Percentiles rank a stretch among this genome's conserved stretches.
These are phyloP conservation scores for Sceloporus tristichus DNA, from an alignment of 2,113 vertebrate genomes.

Conservation along the genomic window DNA sequence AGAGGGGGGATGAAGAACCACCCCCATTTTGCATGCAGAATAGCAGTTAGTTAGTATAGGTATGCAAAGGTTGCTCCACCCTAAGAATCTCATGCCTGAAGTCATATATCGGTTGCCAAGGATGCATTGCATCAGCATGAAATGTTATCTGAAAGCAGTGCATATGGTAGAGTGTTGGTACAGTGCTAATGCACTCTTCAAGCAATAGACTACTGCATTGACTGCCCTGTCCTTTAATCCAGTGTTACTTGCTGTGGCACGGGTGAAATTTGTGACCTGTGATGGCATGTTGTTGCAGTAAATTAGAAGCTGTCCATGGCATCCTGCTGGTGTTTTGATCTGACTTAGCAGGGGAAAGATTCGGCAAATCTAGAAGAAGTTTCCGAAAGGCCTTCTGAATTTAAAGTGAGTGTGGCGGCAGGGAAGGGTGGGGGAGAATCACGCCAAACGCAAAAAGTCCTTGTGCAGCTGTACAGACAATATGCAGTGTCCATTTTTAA, in stretches of 20 bases:
- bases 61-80: background rate
- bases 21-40: no score
- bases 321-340: background rate
- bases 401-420: background rate
- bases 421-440: background rate
- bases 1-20: no score
- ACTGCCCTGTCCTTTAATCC: background rate
- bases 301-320: background rate
- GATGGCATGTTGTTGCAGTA: background rate
- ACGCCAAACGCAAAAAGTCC: background rate
- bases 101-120: background rate
- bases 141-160: background rate
- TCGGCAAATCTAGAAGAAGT: fast-evolving
- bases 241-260: background rate
- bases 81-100: background rate
- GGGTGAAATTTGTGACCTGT: background rate
- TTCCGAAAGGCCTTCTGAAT: background rate
- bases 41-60: no score
- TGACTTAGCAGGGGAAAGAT: background rate
- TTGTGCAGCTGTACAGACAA: background rate
- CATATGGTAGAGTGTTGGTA: background rate
- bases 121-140: background rate
- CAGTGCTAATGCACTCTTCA: background rate
- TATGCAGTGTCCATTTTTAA: conserved; percentile 40
- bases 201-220: background rate